Evolutionary conservation across 2,113 vertebrate genomes (phyloP), one percentile per base, ranked within the genome.

Genomic region (Scalopus aquaticus): DNA sequence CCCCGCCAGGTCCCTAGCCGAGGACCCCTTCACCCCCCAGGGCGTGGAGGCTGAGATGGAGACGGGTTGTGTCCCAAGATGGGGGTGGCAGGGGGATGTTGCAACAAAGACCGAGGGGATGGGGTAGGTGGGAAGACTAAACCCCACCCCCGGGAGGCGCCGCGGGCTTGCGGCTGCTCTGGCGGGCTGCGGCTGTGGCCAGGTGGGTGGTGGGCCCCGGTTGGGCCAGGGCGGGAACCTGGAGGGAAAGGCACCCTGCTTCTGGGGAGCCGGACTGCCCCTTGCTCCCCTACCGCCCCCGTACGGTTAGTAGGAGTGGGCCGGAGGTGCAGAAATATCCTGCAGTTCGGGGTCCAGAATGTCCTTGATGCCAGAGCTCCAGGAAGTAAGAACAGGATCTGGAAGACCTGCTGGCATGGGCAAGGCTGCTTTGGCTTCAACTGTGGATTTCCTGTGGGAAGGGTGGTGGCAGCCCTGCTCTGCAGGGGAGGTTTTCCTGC

Each of bases 141-240:
- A 93, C 15, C 79, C 65, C 84, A 78, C 67, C 32, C 82, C 51
- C 39, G 46, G 65, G 90, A 84, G 85, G 79, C 58, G 79, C 72
- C 16, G 32, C 77, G 26, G 91, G 85, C 88, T 62, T 54, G 95
- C 95, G 1, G 93, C 90, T 15, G 93, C 64, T 32, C 9, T 4
- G 39, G 44, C n/a, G 15, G 86, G 46, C 84, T 1, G 76, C 15
- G 35, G 83, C 88, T 95, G 94, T 28, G 58, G 70, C 93, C 85
- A 79, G 91, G 83, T 96, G 95, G 95, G 89, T 69, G 87, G 91
- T 70, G 74, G 76, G 7, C 39, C 42, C 10, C 8, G 35, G 76
- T 49, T 28, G n/a, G n/a, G n/a, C n/a, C n/a, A n/a, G n/a, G n/a
- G n/a, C n/a, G n/a, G n/a, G n/a, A n/a, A n/a, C n/a, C n/a, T n/a